These are phyloP conservation scores for Troilus luridus DNA, from an alignment of 2,888 invertebrate genomes.

Conservation along the genomic window DNA sequence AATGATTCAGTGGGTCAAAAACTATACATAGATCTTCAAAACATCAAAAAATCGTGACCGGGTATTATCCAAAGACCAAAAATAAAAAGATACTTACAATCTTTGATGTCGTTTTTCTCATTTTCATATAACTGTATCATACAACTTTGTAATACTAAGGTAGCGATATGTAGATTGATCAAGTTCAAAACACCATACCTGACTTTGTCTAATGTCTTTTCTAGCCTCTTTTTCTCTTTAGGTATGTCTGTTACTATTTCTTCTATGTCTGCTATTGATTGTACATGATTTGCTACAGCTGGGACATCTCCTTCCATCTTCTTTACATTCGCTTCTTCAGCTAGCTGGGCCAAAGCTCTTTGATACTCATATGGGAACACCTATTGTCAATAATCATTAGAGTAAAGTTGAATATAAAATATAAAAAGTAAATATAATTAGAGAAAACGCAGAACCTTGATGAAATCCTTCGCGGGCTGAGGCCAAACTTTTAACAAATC, in stretches of 20 bases:
- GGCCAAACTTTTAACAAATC: slow-evolving; percentile 87
- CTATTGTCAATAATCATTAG: slow-evolving; percentile 67
- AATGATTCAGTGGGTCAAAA: too few species aligned
- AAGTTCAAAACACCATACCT: slow-evolving; percentile 71
- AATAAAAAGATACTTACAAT: too few species aligned
- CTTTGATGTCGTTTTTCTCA: too few species aligned
- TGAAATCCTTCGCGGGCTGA: slow-evolving; percentile 81
- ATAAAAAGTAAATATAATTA: background rate
- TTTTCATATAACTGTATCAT: too few species aligned
- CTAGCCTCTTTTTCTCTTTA: slow-evolving; percentile 84
- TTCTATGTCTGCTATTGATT: slow-evolving; percentile 85
- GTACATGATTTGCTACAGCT: slow-evolving; percentile 65
- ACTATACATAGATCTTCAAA: too few species aligned
- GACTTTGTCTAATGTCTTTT: slow-evolving; percentile 86
- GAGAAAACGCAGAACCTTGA: slow-evolving; percentile 76
- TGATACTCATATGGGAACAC: slow-evolving; percentile 98
- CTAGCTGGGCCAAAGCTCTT: slow-evolving; percentile 83
- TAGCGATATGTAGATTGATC: too few species aligned
- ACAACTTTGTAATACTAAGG: too few species aligned
- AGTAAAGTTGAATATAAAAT: background rate
- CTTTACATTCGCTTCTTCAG: slow-evolving; percentile 69
- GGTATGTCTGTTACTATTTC: slow-evolving; percentile 86
- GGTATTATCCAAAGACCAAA: too few species aligned
- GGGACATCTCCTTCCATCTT: slow-evolving; percentile 63
- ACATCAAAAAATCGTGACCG: too few species aligned